Conservation (phyloP, 2,797 vertebrate species). For the Sebastes ruberrimus region DNA sequence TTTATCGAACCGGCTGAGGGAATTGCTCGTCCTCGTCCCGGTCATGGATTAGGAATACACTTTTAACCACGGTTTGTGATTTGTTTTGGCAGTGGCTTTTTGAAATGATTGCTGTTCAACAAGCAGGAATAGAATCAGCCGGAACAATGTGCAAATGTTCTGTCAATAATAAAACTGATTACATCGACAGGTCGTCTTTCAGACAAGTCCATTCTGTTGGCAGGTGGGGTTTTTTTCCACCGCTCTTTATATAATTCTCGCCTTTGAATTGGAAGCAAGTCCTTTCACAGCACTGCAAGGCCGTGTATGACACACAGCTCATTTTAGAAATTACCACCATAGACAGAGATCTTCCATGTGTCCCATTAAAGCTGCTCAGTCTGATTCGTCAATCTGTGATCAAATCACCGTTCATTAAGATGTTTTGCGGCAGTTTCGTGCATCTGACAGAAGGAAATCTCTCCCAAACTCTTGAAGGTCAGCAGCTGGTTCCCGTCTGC, state of each 20-base stretch:
- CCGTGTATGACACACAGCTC: not conserved
- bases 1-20: conserved; percentile 27
- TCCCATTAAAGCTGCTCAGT: not conserved
- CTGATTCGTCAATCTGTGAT: conserved; percentile 10
- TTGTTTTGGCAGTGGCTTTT: conserved; percentile 39
- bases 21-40: conserved; percentile 20
- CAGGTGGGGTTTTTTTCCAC: conserved; percentile 18
- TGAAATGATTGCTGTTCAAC: conserved; percentile 32
- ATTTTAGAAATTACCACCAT: not conserved
- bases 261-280: conserved; percentile 25
- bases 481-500: conserved; percentile 47
- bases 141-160: not conserved
- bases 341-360: not conserved
- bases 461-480: conserved; percentile 27
- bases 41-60: conserved; percentile 17
- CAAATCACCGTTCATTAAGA: conserved; percentile 5
- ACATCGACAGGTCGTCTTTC: not conserved
- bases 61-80: conserved; percentile 14
- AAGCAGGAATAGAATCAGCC: conserved; percentile 31
- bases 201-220: conserved; percentile 1
- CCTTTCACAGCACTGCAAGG: not conserved
- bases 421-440: not conserved
- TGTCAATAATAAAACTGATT: conserved; percentile 27
- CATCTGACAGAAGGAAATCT: conserved; percentile 8
- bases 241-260: conserved; percentile 8